These are phyloP conservation scores for Taxidea taxus DNA, from an alignment of 2,113 vertebrate genomes.

Conservation along the genomic window DNA sequence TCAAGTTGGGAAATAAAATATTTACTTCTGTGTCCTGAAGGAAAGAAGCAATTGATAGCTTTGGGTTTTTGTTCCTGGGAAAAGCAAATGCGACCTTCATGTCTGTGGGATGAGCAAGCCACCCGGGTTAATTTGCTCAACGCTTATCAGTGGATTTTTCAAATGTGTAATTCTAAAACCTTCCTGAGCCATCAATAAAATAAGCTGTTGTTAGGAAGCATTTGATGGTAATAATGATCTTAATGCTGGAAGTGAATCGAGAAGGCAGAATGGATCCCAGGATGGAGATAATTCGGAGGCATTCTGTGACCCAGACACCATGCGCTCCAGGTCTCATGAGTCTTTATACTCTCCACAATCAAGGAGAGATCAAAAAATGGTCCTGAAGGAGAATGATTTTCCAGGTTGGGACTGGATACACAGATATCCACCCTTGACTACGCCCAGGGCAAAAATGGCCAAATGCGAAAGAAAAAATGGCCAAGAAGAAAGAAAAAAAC, in stretches of 20 bases:
- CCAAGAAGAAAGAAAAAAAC: background rate
- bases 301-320: background rate
- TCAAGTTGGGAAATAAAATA: conserved; percentile 8
- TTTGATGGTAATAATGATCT: background rate
- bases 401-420: background rate
- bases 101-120: background rate
- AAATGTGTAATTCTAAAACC: background rate
- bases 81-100: background rate
- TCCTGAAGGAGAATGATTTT: background rate
- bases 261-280: background rate
- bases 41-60: background rate
- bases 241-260: background rate
- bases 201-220: background rate
- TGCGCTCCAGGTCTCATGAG: background rate
- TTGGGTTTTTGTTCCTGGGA: background rate
- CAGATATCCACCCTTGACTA: too few relatives aligned
- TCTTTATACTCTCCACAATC: background rate
- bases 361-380: background rate
- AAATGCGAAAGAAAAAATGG: background rate
- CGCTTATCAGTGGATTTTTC: background rate
- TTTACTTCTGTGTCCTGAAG: background rate
- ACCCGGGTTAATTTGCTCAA: background rate
- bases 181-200: background rate
- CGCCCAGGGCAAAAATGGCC: background rate
- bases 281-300: background rate